Evolutionary conservation across 64 coral and sea anemone genomes (phyloP), one percentile per base, ranked within the genome.

Genomic region (Pocillopora damicornis): DNA sequence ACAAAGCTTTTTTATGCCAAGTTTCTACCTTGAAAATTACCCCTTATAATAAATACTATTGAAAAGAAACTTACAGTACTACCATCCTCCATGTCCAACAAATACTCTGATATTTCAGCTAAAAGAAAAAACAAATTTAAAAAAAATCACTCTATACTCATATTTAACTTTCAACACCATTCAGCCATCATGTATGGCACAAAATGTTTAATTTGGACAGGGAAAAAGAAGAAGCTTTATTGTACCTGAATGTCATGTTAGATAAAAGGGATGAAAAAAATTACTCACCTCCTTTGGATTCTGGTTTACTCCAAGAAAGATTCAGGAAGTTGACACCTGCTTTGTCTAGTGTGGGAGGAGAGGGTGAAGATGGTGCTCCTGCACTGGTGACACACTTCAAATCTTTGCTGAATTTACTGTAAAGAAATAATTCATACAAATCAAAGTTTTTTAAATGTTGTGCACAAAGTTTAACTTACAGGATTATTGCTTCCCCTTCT

Each of bases 91-190:
- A 98, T 98, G 73, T 98, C 89, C 59, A 98, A 63, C 63, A 94
- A 61, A 81, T 98, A 98, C 75, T 98, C 95, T 18, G 81, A 92
- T 66, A 98, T 92, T 76, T 98, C 95, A 86, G 95, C 95, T 98
- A 62, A 1, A 75, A 65, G 63, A 20, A 77, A 37, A 82, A 15
- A 59, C 34, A 6, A 63, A 78, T n/a, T 60, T 18, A 78, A 87
- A 86, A 73, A 17, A 88, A 77, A 87, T 35, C n/a, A 58, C 42
- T 51, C 42, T 51, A 51, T 4, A 51, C 42, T 51, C 42, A 51
- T 51, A 51, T 7, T 4, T 4, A 51, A 51, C 3, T 51, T 51
- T 51, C 7, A 7, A 51, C 42, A 51, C 2, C 7, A 51, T 51
- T 51, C 30, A 51, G 42, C 42, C 42, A 51, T 51, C 42, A 51